Evolutionary conservation across 2,797 vertebrate genomes (phyloP).

Genomic region (Hemibagrus guttatus): DNA sequence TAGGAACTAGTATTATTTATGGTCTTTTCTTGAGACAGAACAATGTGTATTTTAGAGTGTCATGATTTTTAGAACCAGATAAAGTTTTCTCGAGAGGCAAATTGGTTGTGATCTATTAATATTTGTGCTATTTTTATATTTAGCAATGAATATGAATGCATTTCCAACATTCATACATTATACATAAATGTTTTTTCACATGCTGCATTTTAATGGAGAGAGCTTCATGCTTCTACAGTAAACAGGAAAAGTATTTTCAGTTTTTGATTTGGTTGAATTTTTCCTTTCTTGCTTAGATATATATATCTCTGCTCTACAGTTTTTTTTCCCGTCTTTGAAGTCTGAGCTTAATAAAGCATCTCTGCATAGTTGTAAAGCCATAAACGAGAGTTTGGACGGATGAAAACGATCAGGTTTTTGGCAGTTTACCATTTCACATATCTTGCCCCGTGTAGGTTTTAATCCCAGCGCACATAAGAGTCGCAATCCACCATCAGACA

Average conservation of each 20-base stretch:
- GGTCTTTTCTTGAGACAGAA: not conserved
- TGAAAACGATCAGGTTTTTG: conserved; percentile 24
- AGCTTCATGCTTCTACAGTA: too few relatives aligned
- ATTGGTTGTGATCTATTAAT: not conserved
- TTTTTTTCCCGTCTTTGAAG: too few relatives aligned
- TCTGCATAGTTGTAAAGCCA: not conserved
- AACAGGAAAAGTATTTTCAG: not conserved
- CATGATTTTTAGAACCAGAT: not conserved
- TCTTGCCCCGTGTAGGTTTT: conserved; percentile 36
- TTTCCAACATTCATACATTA: not conserved
- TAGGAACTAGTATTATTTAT: not conserved
- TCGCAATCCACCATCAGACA: conserved; percentile 59
- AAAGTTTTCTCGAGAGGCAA: not conserved
- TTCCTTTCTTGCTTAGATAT: not conserved
- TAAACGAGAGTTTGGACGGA: conserved; percentile 5
- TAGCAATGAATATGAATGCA: not conserved
- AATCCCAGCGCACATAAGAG: conserved; percentile 45
- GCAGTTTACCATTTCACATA: conserved; percentile 41
- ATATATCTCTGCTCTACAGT: not conserved
- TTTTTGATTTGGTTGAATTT: not conserved
- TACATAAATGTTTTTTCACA: not conserved
- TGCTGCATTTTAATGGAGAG: not conserved
- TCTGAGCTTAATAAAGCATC: not conserved
- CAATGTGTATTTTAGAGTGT: not conserved
- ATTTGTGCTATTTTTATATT: too few relatives aligned